Conservation (phyloP, 2,888 invertebrate species). For the Mechanitis mazaeus region DNA sequence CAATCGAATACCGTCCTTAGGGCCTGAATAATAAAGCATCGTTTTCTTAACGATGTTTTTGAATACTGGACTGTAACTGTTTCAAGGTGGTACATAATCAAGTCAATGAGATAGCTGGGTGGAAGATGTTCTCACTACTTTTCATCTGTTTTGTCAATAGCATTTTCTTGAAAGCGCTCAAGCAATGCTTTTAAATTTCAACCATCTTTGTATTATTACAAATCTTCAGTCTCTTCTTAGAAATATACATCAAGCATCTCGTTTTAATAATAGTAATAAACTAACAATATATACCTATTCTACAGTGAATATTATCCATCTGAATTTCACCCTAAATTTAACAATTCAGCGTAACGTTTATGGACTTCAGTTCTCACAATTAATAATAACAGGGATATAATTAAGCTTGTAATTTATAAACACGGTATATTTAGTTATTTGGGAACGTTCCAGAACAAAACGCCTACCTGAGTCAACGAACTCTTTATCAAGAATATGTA, state of each 20-base stretch:
- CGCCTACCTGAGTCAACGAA: no score
- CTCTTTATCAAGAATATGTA: no score
- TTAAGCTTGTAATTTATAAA: no score
- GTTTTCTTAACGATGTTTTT: constrained; percentile 17
- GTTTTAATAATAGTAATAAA: no score
- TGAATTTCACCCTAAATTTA: no score
- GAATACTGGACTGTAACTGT: constrained; percentile 27
- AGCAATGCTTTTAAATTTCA: constrained; percentile 19
- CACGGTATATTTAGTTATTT: no score
- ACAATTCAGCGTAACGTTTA: no score
- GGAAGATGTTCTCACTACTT: constrained; percentile 36
- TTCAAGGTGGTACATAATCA: constrained; percentile 49
- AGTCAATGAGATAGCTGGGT: constrained; percentile 50
- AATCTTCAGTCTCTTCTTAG: neutral
- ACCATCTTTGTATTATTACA: constrained; percentile 18
- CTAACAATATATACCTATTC: no score
- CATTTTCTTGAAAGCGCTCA: constrained; percentile 14
- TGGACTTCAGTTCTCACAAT: no score
- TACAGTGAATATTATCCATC: no score
- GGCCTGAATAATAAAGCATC: constrained; percentile 6
- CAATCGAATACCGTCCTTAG: constrained; percentile 28
- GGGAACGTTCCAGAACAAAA: no score
- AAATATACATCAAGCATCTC: neutral
- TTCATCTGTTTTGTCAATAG: constrained; percentile 40
- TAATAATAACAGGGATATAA: no score